Base-by-base conservation (phyloP, 1,140 invertebrate species). In the Microplitis demolitor region DNA sequence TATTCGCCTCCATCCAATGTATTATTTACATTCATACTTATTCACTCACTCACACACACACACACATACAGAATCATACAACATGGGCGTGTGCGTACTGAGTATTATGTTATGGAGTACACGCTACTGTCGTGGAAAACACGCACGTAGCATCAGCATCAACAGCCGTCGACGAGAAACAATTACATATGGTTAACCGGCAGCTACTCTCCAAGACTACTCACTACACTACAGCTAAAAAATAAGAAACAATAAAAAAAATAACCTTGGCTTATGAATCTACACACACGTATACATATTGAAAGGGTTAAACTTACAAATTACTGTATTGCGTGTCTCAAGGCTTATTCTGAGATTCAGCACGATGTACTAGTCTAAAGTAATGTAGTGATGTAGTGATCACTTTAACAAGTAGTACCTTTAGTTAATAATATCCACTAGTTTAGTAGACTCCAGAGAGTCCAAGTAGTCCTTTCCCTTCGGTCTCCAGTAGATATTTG, bases 291-390 rank as follows among this genome's bases (percentile, higher is more conserved):
- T 24, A 24, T 24, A 24, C 2, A 24, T 24, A 24, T 24, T 24
- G 24, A 24, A 24, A 24, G 24, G 24, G 24, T 24, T 24, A 24
- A 24, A 31, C 35, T 37, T 81, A 79, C 79, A 78, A 78, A 76
- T 80, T 74, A 75, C 73, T 39, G 73, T 70, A 77, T 80, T 75
- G 78, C 77, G 74, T 74, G 74, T 62, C 53, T 56, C 53, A 35
- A 14, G 51, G 39, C n/a, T 67, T 72, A 35, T 62, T 63, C 60
- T 24, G 13, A 34, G 45, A 34, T 24, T 72, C 61, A 9, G 1
- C 50, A 8, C n/a, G 4, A 11, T 16, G 67, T 34, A 58, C 39
- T 31, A 50, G 39, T 51, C 35, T 51, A 9, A 13, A 9, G 4
- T 35, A 64, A 64, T 16, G 50, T 34, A 50, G 51, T n/a, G 16